Conservation (phyloP, 2,797 vertebrate genomes). For the Tokudaia muenninki region DNA sequence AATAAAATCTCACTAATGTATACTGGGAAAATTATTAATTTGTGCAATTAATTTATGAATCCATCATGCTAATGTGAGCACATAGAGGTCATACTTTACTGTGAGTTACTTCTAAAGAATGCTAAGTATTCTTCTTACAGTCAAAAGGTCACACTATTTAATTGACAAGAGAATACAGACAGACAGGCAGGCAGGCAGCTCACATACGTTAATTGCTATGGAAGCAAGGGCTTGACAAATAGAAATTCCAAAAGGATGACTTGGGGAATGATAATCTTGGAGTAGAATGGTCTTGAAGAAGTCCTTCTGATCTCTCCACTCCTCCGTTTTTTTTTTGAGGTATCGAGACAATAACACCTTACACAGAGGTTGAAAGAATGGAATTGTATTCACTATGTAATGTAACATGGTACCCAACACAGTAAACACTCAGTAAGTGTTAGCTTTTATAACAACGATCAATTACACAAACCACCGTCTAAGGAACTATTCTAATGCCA, state of each 20-base stretch:
- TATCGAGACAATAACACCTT: not conserved
- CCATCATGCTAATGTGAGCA: not conserved
- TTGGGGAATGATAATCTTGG: conserved; percentile 25
- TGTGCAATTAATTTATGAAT: not conserved
- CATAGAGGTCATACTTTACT: not conserved
- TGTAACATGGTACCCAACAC: not conserved
- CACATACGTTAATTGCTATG: not conserved
- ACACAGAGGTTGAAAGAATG: not conserved
- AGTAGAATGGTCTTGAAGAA: not conserved
- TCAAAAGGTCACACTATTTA: not conserved
- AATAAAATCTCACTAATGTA: not conserved
- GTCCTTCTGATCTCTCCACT: not conserved
- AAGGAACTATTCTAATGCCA: not conserved
- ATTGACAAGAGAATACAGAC: not conserved
- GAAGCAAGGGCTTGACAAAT: conserved; percentile 16
- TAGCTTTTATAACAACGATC: not conserved
- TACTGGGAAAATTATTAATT: conserved; percentile 49
- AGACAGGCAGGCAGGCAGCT: not conserved
- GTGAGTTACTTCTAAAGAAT: not conserved
- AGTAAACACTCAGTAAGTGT: not conserved
- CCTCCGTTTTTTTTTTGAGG: not conserved
- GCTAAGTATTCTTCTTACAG: not conserved
- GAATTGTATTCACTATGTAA: not conserved
- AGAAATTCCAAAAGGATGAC: conserved; percentile 1
- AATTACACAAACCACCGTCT: not conserved